These are phyloP conservation scores for Merodon equestris DNA, from an alignment of 2,888 invertebrate genomes.

Conservation along the genomic window DNA sequence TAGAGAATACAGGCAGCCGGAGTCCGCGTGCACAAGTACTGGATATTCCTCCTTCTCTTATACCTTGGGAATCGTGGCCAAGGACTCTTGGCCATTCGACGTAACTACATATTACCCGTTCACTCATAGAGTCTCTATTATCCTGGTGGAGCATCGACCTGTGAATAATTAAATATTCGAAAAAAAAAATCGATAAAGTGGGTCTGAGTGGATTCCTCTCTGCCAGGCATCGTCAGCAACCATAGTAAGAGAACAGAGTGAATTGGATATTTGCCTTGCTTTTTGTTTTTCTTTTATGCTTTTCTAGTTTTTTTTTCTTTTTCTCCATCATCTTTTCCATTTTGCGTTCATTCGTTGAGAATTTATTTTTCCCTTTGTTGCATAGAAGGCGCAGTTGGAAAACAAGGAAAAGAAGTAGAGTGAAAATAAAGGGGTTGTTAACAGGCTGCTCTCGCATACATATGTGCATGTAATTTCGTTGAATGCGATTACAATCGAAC, in stretches of 20 bases:
- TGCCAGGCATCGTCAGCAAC: conserved; percentile 49
- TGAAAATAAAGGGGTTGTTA: conserved; percentile 24
- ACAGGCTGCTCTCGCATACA: conserved; percentile 38
- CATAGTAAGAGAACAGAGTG: conserved; percentile 43
- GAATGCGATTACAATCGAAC: conserved; percentile 58
- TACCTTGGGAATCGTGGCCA: background rate
- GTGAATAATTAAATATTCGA: conserved; percentile 63
- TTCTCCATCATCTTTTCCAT: background rate
- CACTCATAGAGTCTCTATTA: conserved; percentile 32
- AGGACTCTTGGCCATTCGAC: conserved; percentile 33
- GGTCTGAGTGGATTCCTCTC: conserved; percentile 65
- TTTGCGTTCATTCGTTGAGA: conserved; percentile 25
- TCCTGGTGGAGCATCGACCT: conserved; percentile 67
- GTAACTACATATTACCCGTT: conserved; percentile 24
- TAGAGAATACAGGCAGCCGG: background rate
- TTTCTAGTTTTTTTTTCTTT: conserved; percentile 29
- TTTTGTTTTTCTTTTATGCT: conserved; percentile 25
- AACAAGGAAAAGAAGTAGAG: no score
- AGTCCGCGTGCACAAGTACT: background rate
- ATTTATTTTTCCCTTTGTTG: conserved; percentile 51
- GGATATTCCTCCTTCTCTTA: background rate
- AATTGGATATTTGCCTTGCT: conserved; percentile 49
- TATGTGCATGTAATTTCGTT: conserved; percentile 61
- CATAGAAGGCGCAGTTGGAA: background rate
- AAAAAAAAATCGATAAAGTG: conserved; percentile 61